Evolutionary conservation across 2,797 vertebrate species (phyloP).

Genomic region (Manis crassicaudata): DNA sequence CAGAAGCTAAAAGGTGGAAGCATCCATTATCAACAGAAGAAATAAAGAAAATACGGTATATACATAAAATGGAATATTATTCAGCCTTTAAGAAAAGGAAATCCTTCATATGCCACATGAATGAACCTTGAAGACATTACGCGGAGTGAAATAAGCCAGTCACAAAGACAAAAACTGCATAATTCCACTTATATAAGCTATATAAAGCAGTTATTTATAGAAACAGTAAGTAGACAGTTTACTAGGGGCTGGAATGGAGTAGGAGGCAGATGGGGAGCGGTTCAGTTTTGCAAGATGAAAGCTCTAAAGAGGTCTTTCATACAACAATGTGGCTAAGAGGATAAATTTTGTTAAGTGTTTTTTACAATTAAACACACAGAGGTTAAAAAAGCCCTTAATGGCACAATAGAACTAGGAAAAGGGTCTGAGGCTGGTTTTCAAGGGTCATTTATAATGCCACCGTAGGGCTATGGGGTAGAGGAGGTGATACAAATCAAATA

Average conservation of each 20-base stretch:
- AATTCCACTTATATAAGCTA: neutral
- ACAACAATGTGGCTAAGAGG: neutral
- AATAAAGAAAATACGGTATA: neutral
- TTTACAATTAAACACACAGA: neutral
- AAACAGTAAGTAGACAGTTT: neutral
- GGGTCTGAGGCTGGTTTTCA: neutral
- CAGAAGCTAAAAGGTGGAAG: neutral
- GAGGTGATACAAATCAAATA: neutral
- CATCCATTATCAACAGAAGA: neutral
- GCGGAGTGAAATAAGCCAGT: neutral
- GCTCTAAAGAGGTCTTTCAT: neutral
- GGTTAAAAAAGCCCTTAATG: neutral
- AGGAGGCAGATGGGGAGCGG: neutral
- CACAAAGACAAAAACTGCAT: neutral
- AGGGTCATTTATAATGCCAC: neutral
- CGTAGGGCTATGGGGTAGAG: neutral
- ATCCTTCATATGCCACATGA: neutral
- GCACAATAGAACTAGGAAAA: neutral
- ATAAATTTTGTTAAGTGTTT: neutral
- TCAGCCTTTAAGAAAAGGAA: neutral
- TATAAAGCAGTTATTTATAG: neutral
- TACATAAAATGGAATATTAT: neutral
- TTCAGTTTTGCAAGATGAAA: slow-evolving; percentile 6
- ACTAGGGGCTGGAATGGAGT: neutral
- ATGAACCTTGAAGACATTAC: neutral